Base-by-base conservation (phyloP, 2,797 vertebrate species). In the Sebastiscus albofasciatus region DNA sequence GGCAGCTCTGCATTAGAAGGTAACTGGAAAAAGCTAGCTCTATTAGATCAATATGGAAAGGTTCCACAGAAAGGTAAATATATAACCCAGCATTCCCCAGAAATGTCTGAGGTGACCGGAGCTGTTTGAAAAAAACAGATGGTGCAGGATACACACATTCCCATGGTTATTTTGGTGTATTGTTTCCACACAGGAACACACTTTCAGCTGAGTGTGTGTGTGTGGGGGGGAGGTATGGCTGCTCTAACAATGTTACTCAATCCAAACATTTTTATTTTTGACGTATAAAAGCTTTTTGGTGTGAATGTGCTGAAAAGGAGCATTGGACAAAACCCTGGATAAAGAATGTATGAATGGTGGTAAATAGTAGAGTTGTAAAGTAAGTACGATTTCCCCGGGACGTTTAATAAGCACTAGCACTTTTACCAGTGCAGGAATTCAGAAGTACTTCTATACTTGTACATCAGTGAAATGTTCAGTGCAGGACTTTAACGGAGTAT, bases 1-100 rank as follows among this genome's bases (percentile, higher is more conserved):
- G 74, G 36, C 74, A 67, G 42, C 27, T 52, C 49, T 72, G 34
- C 33, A 46, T 18, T 18, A 16, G 54, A 75, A 22, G 46, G 26
- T 68, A 71, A 81, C 54, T 77, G 71, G 81, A 87, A 83, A 82
- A 79, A 79, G 18, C 77, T 24, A 4, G 64, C 34, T 75, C 13
- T 16, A 16, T 73, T 55, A 22, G 77, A 87, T 82, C 72, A 64
- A 72, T 66, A 46, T 36, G 33, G 20, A 62, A 55, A 55, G 18
- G 22, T 11, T 55, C 54, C 54, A 55, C n/a, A 24, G 54, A 55
- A 55, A 34, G 12, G 2, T 34, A 20, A 61, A 61, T 34, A 34
- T 33, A 33, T 34, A n/a, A 61, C n/a, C 18, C 10, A n/a, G 59
- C 31, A 9, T 33, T 34, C 29, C 29, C 29, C 22, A 24, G 61